Percentiles rank a stretch among this genome's conserved stretches.
Conservation (phyloP, 2,888 invertebrate species). For the Netelia melanura region DNA sequence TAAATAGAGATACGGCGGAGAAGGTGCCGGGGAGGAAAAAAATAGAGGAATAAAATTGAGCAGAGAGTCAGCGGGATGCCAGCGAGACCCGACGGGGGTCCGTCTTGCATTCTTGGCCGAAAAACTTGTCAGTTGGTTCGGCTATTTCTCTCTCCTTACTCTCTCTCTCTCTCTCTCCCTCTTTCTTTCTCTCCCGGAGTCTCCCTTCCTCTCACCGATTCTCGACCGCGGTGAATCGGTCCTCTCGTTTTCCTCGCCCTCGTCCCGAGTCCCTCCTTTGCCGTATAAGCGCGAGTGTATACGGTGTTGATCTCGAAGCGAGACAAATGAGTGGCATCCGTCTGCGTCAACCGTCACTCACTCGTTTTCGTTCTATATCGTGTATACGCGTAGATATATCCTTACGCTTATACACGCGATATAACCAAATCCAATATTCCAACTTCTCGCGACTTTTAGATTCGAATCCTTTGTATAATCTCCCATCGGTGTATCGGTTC, state of each 20-base stretch:
- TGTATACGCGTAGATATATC: slow-evolving; percentile 28
- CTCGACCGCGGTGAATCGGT: slow-evolving; percentile 32
- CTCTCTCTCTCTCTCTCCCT: slow-evolving; percentile 48
- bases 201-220: slow-evolving; percentile 38
- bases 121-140: slow-evolving; percentile 76
- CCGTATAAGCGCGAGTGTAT: slow-evolving; percentile 39
- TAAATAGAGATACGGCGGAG: slow-evolving; percentile 68
- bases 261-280: slow-evolving; percentile 61
- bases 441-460: no score
- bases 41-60: slow-evolving; percentile 80
- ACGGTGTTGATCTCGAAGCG: slow-evolving; percentile 82
- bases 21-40: slow-evolving; percentile 72
- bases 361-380: slow-evolving; percentile 81
- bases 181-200: slow-evolving; percentile 4
- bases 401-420: no score
- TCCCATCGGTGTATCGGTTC: no score
- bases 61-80: slow-evolving; percentile 78
- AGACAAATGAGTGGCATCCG: slow-evolving; percentile 85
- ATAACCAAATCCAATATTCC: no score
- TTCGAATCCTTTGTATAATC: no score
- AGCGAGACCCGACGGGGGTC: slow-evolving; percentile 78
- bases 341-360: slow-evolving; percentile 84
- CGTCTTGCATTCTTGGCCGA: slow-evolving; percentile 76
- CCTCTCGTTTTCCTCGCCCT: slow-evolving; percentile 64
- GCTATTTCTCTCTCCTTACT: neutral